Percentiles rank a stretch among this genome's conserved stretches.
phyloP scores from a whole-genome alignment of 2,113 vertebrate genomes.

The Ailuropoda melanoleuca region DNA sequence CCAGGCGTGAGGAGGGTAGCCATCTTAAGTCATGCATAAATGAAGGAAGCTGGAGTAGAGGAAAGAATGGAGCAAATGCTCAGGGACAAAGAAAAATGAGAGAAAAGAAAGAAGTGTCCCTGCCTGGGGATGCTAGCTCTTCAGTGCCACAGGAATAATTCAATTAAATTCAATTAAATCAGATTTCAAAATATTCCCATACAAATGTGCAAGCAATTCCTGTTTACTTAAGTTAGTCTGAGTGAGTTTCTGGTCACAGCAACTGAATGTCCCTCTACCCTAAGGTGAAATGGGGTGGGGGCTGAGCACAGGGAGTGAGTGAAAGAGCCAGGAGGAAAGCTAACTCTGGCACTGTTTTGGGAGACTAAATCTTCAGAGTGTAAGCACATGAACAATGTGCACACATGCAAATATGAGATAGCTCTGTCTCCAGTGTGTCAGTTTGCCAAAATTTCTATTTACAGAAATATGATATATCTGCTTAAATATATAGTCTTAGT shows the following conservation, averaged over 20 bases:
- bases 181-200: neutral
- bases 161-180: no score
- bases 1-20: neutral
- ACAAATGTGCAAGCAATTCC: neutral
- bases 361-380: neutral
- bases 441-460: slow-evolving; percentile 19
- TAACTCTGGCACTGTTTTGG: neutral
- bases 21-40: neutral
- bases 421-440: neutral
- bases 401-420: neutral
- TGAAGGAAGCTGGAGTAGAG: neutral
- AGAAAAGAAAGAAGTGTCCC: neutral
- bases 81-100: neutral
- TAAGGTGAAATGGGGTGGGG: neutral
- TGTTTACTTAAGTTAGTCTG: neutral
- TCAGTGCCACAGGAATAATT: neutral
- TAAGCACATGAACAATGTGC: neutral
- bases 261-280: neutral
- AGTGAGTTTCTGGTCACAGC: neutral
- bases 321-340: neutral
- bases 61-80: neutral
- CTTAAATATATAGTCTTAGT: neutral
- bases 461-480: neutral
- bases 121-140: neutral
- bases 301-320: neutral